Evolutionary conservation across 2,113 vertebrate species (phyloP), one percentile per base, ranked within the genome.

Genomic region (Eretmochelys imbricata): DNA sequence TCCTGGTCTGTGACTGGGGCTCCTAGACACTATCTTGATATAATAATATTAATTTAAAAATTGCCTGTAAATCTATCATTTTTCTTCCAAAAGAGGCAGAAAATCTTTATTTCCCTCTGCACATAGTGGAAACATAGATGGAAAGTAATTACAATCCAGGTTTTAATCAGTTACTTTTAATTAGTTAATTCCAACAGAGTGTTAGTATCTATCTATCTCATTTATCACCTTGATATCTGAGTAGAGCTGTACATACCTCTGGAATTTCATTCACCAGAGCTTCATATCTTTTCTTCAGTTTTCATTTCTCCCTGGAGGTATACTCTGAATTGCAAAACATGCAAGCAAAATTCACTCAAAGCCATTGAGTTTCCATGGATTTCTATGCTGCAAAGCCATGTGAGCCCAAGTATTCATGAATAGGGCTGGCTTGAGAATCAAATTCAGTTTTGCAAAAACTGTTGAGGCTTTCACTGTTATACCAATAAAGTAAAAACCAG

Each of bases 71-170:
- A 85, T 53, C 11, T 54, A 0, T 48, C 51, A 53, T 83, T 80
- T 19, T 5, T 13, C 53, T 9, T 31, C 84, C 22, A 12, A 92
- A 81, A 4, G 1, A 16, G 9, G 25, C 19, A 31, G 4, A 10
- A 35, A 85, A 50, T 84, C 2, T 11, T 92, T 5, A 16, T 1
- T 54, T 81, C 1, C 46, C 19, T 10, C 8, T 75, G 1, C 2
- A 16, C 6, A 12, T 5, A 79, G 35, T 31, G 83, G 5, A 83
- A 85, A 91, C 0, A 0, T 0, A 81, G 4, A 81, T 2, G 1
- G 14, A 90, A 95, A 81, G 6, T 4, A 81, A 8, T 1, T 1
- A 17, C 1, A 57, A 31, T 17, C 3, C 3, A 65, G 6, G 9
- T 27, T 59, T 79, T 90, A 62, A n/a, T 6, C 12, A 10, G 0